phyloP scores from a whole-genome alignment of 1,140 invertebrate genomes.

The Druon quercuslanigerum region DNA sequence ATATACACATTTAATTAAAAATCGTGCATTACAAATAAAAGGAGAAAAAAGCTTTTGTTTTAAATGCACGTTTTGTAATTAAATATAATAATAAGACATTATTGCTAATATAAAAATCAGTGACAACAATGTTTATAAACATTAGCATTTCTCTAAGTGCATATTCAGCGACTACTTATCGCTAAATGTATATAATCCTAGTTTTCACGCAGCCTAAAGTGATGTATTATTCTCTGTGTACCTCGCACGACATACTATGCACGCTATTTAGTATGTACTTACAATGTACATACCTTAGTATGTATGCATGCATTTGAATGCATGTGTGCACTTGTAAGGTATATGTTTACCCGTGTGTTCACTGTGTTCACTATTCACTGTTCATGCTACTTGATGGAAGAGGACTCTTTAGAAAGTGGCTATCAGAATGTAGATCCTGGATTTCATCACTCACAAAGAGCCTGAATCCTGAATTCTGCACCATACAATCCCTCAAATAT shows the following conservation, averaged over 20 bases:
- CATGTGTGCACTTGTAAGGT: background rate
- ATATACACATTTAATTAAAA: too few species aligned
- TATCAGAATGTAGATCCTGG: slow-evolving; percentile 27
- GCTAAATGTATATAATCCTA: slow-evolving; percentile 15
- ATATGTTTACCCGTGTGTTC: slow-evolving; percentile 18
- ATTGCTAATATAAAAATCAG: too few species aligned
- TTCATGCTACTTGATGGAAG: slow-evolving; percentile 18
- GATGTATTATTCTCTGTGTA: slow-evolving; percentile 24
- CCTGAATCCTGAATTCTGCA: slow-evolving; percentile 19
- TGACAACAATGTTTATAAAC: background rate
- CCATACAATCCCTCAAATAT: slow-evolving; percentile 17
- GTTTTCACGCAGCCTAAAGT: slow-evolving; percentile 25
- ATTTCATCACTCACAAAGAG: slow-evolving; percentile 22
- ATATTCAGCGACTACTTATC: slow-evolving; percentile 23
- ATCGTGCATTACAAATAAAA: too few species aligned
- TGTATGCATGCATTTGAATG: background rate
- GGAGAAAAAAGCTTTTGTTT: too few species aligned
- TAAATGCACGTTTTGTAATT: too few species aligned
- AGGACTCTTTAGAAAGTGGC: slow-evolving; percentile 28
- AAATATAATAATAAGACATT: too few species aligned
- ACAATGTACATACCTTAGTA: background rate
- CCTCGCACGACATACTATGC: background rate
- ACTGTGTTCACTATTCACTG: background rate
- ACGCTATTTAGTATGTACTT: background rate
- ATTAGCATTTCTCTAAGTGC: slow-evolving; percentile 6